Percentiles rank a stretch among this genome's conserved stretches.
These are phyloP conservation scores for Fratercula arctica DNA, from an alignment of 2,797 vertebrate genomes.

Conservation along the genomic window DNA sequence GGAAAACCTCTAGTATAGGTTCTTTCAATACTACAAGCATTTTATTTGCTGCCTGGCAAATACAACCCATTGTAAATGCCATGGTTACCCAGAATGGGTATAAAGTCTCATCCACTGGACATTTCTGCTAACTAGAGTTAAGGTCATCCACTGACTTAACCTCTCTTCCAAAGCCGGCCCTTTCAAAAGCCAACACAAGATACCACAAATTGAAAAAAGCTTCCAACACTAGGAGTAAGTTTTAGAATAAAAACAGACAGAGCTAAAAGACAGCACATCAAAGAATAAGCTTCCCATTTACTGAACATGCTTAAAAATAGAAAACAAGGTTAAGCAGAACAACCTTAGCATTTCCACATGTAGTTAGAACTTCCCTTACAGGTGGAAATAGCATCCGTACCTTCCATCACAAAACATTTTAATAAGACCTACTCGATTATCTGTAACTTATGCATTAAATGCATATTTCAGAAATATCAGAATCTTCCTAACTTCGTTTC, in stretches of 20 bases:
- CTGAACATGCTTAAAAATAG: constrained; percentile 69
- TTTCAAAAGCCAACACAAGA: constrained; percentile 71
- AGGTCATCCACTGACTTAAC: constrained; percentile 66
- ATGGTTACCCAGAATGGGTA: constrained; percentile 82
- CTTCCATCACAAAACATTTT: constrained; percentile 36
- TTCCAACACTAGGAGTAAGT: constrained; percentile 62
- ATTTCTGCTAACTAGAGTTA: constrained; percentile 68
- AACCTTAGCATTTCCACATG: constrained; percentile 84
- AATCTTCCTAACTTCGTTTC: constrained; percentile 66
- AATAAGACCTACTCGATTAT: constrained; percentile 57
- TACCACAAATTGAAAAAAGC: constrained; percentile 49
- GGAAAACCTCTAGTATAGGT: constrained; percentile 75
- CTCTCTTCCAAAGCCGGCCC: constrained; percentile 57
- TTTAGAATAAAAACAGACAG: constrained; percentile 74
- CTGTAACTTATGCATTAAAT: constrained; percentile 90
- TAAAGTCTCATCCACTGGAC: constrained; percentile 74
- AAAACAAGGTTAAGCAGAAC: constrained; percentile 87
- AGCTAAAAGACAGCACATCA: constrained; percentile 69
- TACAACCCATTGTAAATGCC: constrained; percentile 99
- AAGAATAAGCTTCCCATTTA: constrained; percentile 73
- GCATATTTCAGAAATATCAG: constrained; percentile 86
- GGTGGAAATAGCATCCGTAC: constrained; percentile 72
- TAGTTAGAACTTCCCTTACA: constrained; percentile 72
- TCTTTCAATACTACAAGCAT: constrained; percentile 74
- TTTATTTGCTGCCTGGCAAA: constrained; percentile 81